phyloP scores from a whole-genome alignment of 2,797 vertebrate genomes.

The Serranus cabrilla region DNA sequence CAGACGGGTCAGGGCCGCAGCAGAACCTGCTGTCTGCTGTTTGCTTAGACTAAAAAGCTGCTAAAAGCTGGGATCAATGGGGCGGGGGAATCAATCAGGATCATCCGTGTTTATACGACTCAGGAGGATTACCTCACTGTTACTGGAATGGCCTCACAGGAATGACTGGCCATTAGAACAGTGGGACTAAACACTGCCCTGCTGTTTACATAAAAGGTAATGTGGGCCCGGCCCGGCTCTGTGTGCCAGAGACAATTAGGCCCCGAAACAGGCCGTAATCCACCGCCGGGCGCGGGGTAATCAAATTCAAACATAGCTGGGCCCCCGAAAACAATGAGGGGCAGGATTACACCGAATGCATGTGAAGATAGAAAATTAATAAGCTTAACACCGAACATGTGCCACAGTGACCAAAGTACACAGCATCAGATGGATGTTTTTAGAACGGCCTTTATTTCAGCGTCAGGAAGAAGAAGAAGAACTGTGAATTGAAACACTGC shows the following conservation, averaged over 20 bases:
- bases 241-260: constrained; percentile 73
- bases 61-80: constrained; percentile 81
- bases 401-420: neutral
- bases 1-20: constrained; percentile 44
- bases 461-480: neutral
- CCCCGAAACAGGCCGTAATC: constrained; percentile 57
- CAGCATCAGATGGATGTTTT: constrained; percentile 12
- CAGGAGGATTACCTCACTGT: constrained; percentile 82
- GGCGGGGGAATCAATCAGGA: constrained; percentile 78
- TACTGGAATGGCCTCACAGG: constrained; percentile 75
- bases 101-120: constrained; percentile 81
- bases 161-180: constrained; percentile 80
- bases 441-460: neutral
- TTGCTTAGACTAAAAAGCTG: constrained; percentile 76
- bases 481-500: neutral
- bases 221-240: constrained; percentile 59
- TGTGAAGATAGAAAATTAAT: constrained; percentile 55
- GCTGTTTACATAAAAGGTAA: constrained; percentile 82
- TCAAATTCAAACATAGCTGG: constrained; percentile 64
- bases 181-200: constrained; percentile 76
- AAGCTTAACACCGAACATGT: constrained; percentile 33
- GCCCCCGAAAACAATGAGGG: constrained; percentile 63
- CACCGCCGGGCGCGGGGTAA: constrained; percentile 54
- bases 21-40: constrained; percentile 63
- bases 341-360: constrained; percentile 40